Conservation (phyloP, 2,888 invertebrate genomes). For the Timema cristinae region DNA sequence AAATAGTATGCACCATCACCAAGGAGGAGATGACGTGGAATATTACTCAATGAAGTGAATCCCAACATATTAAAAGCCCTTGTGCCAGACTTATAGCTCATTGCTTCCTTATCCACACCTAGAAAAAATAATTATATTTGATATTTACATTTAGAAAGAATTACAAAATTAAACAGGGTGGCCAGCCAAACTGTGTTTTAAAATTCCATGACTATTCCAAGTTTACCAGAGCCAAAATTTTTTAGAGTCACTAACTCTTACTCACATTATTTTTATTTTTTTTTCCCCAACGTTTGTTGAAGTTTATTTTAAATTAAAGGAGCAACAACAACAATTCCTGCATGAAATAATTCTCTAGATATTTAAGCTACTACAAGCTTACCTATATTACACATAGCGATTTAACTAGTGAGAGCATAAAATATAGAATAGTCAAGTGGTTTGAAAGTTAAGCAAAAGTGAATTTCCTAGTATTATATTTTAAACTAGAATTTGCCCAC, state of each 20-base stretch:
- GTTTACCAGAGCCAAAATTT: too few species aligned
- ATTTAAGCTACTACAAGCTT: too few species aligned
- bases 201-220: too few species aligned
- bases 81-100: conserved; percentile 56
- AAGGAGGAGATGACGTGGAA: conserved; percentile 53
- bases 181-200: too few species aligned
- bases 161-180: background rate
- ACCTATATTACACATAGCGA: too few species aligned
- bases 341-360: too few species aligned
- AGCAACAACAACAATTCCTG: too few species aligned
- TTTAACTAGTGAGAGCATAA: background rate
- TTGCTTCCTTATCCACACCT: conserved; percentile 51
- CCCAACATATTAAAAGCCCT: conserved; percentile 64
- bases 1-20: conserved; percentile 50
- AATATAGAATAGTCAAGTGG: conserved; percentile 2
- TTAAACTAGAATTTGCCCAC: background rate
- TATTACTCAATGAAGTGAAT: conserved; percentile 55
- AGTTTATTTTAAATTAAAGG: too few species aligned
- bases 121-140: conserved; percentile 32
- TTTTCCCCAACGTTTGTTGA: too few species aligned
- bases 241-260: too few species aligned
- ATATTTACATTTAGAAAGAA: background rate
- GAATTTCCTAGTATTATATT: background rate
- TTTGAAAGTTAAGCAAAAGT: conserved; percentile 6
- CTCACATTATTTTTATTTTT: too few species aligned